Base-by-base conservation (phyloP, 2,888 invertebrate genomes). In the Drosophila buzzatii region DNA sequence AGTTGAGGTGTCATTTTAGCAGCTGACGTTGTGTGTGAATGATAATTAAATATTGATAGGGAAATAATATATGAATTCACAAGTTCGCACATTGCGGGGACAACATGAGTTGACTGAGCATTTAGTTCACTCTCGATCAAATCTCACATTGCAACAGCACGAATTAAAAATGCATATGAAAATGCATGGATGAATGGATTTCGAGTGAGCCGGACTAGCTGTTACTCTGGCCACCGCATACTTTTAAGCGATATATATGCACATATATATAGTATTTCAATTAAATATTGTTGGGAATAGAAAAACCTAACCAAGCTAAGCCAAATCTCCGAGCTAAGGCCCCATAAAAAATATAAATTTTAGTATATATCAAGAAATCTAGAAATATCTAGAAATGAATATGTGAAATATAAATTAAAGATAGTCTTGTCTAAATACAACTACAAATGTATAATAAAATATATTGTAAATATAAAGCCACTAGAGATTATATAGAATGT, bases 21-120 rank as follows among this genome's bases (percentile, higher is more conserved):
- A 56, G 31, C 44, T 44, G 16, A 16, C 16, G 42, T 33, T 56
- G 8, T 16, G 0, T 33, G 7, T 33, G 42, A 33, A 31, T 31
- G 56, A 31, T 33, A 33, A 57, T 57, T 27, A 56, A 56, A 41
- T 41, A 56, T 41, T 41, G 41, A 51, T 51, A 35, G 51, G 51
- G 10, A 51, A 35, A 33, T 35, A 51, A 33, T 33, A 33, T 3
- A 35, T 3, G 35, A 20, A 35, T 51, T 51, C 14, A 8, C 51
- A 33, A 18, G 33, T 51, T 51, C 18, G 51, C 51, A 51, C 51
- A 51, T 18, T 14, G 35, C 51, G 51, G 51, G 51, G 51, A 12
- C 33, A 14, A 51, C 51, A 51, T n/a, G 51, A 51, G 33, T 51
- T 51, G 0, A 33, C 18, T 14, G 51, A 2, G 14, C 51, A 18